Percentiles rank a stretch among this genome's conserved stretches.
These are phyloP conservation scores for Palythoa grandiflora DNA, from an alignment of 92 coral and sea anemone genomes.

Conservation along the genomic window DNA sequence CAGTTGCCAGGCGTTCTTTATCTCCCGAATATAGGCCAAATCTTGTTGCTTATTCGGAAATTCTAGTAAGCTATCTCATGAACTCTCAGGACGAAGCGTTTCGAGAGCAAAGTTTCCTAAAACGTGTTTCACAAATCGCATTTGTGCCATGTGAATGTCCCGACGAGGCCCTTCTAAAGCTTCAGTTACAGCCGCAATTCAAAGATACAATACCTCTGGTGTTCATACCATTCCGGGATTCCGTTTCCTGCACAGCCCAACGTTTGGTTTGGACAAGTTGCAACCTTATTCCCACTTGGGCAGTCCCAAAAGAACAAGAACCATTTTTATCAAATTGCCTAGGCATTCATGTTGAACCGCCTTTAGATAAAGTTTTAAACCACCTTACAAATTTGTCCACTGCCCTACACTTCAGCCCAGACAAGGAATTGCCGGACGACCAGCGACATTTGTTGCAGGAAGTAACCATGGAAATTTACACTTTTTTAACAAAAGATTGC, in stretches of 20 bases:
- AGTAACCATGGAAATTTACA: conserved; percentile 64
- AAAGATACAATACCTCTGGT: not conserved
- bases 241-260: conserved; percentile 21
- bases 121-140: conserved; percentile 45
- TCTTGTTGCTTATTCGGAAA: not conserved
- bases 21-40: not conserved
- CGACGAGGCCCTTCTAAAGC: conserved; percentile 6
- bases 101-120: conserved; percentile 31
- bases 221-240: conserved; percentile 37
- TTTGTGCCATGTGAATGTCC: conserved; percentile 52
- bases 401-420: conserved; percentile 33
- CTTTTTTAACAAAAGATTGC: conserved; percentile 52
- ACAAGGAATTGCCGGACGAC: conserved; percentile 60
- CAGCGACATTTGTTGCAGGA: conserved; percentile 42
- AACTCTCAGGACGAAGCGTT: conserved; percentile 13
- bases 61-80: conserved; percentile 46
- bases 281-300: conserved; percentile 36
- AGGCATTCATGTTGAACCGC: conserved; percentile 2
- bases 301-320: not conserved
- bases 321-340: not conserved
- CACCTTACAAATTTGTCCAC: conserved; percentile 63
- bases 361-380: conserved; percentile 58
- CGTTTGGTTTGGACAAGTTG: conserved; percentile 58
- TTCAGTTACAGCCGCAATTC: conserved; percentile 20
- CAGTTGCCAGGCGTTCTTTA: conserved; percentile 8